phyloP scores from a whole-genome alignment of 1,140 invertebrate species.

The Elymnias hypermnestra region DNA sequence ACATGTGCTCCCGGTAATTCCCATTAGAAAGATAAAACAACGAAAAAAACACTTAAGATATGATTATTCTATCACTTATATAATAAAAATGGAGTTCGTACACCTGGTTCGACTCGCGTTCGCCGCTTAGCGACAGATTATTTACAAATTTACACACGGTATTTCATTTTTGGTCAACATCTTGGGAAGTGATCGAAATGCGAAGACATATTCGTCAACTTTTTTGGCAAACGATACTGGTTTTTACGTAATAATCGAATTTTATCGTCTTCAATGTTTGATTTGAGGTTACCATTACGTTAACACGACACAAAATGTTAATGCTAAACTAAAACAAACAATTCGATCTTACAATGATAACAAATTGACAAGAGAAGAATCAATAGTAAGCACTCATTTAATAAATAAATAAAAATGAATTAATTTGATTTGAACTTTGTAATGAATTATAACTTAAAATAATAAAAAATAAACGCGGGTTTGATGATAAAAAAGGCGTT shows the following conservation, averaged over 20 bases:
- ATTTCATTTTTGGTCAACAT: slow-evolving; percentile 53
- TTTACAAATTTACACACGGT: slow-evolving; percentile 45
- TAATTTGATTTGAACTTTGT: too few relatives aligned
- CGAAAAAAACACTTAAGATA: slow-evolving; percentile 64
- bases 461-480: too few relatives aligned
- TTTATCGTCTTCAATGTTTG: background rate
- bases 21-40: slow-evolving; percentile 19
- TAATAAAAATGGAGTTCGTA: slow-evolving; percentile 5
- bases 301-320: background rate
- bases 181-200: slow-evolving; percentile 44
- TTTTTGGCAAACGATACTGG: slow-evolving; percentile 23
- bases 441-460: too few relatives aligned
- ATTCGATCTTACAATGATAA: slow-evolving; percentile 3
- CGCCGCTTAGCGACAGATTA: slow-evolving; percentile 45
- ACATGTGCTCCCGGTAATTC: slow-evolving; percentile 5
- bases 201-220: slow-evolving; percentile 26
- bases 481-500: too few relatives aligned
- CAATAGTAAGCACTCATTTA: background rate
- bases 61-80: slow-evolving; percentile 61
- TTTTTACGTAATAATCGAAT: slow-evolving; percentile 9
- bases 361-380: background rate
- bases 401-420: too few relatives aligned
- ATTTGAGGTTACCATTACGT: background rate
- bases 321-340: slow-evolving; percentile 1
- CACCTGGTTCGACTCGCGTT: slow-evolving; percentile 16